Evolutionary conservation across 2,113 vertebrate species (phyloP).

Genomic region (Amazona vittata): DNA sequence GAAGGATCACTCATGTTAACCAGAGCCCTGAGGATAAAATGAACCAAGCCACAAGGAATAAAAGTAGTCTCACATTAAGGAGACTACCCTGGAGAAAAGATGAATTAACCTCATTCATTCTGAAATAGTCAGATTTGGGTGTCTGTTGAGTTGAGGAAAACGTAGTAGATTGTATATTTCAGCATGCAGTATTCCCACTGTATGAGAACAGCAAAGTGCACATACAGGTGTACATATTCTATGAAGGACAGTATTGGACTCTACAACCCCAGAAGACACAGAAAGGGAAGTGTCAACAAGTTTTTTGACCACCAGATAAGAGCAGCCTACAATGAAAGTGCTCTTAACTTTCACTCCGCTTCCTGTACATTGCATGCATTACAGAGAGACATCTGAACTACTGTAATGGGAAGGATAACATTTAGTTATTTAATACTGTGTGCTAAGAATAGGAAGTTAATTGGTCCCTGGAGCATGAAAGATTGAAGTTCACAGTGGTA

Average conservation of each 20-base stretch:
- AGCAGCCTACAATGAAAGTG: not conserved
- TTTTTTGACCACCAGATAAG: not conserved
- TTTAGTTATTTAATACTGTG: conserved; percentile 12
- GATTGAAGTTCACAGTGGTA: not conserved
- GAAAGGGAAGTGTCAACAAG: not conserved
- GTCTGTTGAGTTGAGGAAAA: conserved; percentile 27
- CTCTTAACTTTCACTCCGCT: not conserved
- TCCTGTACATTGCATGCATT: not conserved
- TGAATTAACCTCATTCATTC: conserved; percentile 36
- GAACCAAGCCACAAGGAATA: not conserved
- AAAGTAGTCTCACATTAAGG: conserved; percentile 15
- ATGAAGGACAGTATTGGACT: not conserved
- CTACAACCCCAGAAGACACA: not conserved
- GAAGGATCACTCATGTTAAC: conserved; percentile 27
- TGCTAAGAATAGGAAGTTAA: conserved; percentile 25
- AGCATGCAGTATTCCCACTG: not conserved
- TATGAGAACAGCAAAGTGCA: not conserved
- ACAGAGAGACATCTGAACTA: not conserved
- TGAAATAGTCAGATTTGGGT: conserved; percentile 42
- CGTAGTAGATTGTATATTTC: not conserved
- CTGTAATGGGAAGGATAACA: not conserved
- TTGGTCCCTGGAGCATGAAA: not conserved
- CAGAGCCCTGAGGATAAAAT: not conserved
- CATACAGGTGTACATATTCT: not conserved
- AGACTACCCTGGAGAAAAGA: conserved; percentile 30